phyloP scores from a whole-genome alignment of 1,140 invertebrate species.

The Holcopasites calliopsidis region DNA sequence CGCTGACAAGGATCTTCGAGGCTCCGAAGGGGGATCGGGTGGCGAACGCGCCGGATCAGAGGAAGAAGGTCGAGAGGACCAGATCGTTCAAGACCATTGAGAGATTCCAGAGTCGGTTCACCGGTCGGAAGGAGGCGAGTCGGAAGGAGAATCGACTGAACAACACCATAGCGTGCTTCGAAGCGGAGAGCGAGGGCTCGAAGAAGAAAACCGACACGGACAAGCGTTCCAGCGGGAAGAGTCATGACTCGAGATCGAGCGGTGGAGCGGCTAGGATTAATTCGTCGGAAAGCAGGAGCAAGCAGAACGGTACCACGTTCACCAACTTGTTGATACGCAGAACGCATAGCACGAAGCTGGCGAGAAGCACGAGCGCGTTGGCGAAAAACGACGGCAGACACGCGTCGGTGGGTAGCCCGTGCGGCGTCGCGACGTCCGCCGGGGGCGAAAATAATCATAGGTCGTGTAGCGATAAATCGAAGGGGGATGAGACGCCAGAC shows the following conservation, averaged over 20 bases:
- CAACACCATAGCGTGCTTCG: constrained; percentile 66
- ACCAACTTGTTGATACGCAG: constrained; percentile 81
- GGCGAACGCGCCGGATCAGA: constrained; percentile 43
- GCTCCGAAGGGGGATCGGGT: constrained; percentile 55
- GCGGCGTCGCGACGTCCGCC: constrained; percentile 18
- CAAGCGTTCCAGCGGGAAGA: constrained; percentile 15
- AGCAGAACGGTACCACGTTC: constrained; percentile 60
- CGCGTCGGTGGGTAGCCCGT: constrained; percentile 54
- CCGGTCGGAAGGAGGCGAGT: constrained; percentile 68
- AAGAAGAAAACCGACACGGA: constrained; percentile 43
- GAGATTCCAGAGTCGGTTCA: constrained; percentile 74
- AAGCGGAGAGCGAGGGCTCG: constrained; percentile 54
- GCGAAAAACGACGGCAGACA: constrained; percentile 53
- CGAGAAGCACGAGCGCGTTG: constrained; percentile 81
- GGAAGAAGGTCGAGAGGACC: constrained; percentile 75
- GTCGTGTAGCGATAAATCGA: constrained; percentile 26
- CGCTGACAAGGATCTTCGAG: constrained; percentile 76
- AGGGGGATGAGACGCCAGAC: constrained; percentile 46
- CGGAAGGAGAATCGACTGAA: constrained; percentile 68
- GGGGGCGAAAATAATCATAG: constrained; percentile 45
- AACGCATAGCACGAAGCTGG: constrained; percentile 86
- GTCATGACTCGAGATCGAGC: constrained; percentile 16
- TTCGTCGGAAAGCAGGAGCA: constrained; percentile 41
- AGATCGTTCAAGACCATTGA: constrained; percentile 78
- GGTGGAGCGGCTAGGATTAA: constrained; percentile 23